These are phyloP conservation scores for Ophion costatus DNA, from an alignment of 2,888 invertebrate genomes.

Conservation along the genomic window DNA sequence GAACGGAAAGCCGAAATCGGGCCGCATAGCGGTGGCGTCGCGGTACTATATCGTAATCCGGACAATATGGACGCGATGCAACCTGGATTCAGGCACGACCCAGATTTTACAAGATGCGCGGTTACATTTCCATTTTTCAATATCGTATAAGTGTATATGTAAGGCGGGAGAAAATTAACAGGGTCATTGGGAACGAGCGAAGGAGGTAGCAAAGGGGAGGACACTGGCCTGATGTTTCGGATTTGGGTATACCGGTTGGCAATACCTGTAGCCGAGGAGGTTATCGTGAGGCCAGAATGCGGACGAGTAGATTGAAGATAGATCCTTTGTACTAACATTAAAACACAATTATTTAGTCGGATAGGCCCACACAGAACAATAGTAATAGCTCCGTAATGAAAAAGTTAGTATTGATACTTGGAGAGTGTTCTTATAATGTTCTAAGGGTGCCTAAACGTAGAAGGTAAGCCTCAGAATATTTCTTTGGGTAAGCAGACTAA, in stretches of 20 bases:
- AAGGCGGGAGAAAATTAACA: slow-evolving; percentile 45
- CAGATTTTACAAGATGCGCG: slow-evolving; percentile 1
- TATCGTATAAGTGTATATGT: background rate
- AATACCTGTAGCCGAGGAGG: too few species aligned
- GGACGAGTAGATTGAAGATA: too few species aligned
- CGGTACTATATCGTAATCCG: slow-evolving; percentile 16
- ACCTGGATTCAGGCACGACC: slow-evolving; percentile 49
- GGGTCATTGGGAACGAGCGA: slow-evolving; percentile 1
- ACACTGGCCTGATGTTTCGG: slow-evolving; percentile 37
- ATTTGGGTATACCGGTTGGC: background rate
- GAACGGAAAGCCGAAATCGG: background rate
- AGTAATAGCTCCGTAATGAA: too few species aligned
- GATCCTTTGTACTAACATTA: too few species aligned
- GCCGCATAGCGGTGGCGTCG: slow-evolving; percentile 33
- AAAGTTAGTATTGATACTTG: too few species aligned
- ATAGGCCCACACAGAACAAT: too few species aligned
- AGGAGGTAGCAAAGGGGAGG: slow-evolving; percentile 10
- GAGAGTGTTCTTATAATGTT: too few species aligned
- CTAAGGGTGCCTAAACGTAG: too few species aligned
- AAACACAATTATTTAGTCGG: too few species aligned
- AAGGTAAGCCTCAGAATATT: too few species aligned
- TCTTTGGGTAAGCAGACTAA: too few species aligned
- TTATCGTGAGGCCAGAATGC: background rate
- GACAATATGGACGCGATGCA: slow-evolving; percentile 37
- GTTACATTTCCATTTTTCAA: slow-evolving; percentile 8